Evolutionary conservation across 2,797 vertebrate genomes (phyloP).

Genomic region (Huso huso): DNA sequence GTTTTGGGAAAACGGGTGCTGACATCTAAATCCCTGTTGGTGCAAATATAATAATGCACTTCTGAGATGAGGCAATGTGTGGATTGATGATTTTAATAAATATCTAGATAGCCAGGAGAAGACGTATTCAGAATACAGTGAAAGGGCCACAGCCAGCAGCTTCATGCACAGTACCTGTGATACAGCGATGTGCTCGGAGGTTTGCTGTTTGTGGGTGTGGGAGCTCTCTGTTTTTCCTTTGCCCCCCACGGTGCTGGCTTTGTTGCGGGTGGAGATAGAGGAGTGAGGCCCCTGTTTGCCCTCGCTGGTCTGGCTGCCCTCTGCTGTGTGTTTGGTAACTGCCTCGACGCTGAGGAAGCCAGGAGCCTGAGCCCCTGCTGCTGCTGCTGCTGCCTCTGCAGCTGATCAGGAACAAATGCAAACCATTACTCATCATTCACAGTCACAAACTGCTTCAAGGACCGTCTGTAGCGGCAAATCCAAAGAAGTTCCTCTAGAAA

Average conservation of each 20-base stretch:
- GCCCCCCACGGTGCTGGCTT: neutral
- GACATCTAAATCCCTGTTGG: too few relatives aligned
- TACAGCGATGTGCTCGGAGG: constrained; percentile 2
- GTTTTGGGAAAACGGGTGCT: too few relatives aligned
- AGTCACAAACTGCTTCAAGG: neutral
- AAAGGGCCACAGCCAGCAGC: too few relatives aligned
- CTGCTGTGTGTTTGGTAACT: constrained; percentile 37
- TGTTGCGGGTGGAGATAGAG: constrained; percentile 12
- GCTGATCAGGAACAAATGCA: constrained; percentile 20
- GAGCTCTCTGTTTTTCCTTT: constrained; percentile 35
- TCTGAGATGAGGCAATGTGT: too few relatives aligned
- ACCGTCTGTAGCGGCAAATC: neutral
- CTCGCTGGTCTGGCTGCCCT: constrained; percentile 25
- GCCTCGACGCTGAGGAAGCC: constrained; percentile 40
- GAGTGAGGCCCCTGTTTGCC: constrained; percentile 23
- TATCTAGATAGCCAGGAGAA: too few relatives aligned
- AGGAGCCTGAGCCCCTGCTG: constrained; percentile 3
- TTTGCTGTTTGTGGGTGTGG: constrained; percentile 30
- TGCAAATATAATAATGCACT: too few relatives aligned
- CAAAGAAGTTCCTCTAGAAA: neutral
- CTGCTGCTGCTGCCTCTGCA: constrained; percentile 19
- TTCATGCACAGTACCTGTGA: constrained; percentile 31
- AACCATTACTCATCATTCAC: constrained; percentile 2
- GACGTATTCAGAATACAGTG: too few relatives aligned
- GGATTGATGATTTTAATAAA: too few relatives aligned